These are phyloP conservation scores for Tachina fera DNA, from an alignment of 2,888 invertebrate species.

Conservation along the genomic window DNA sequence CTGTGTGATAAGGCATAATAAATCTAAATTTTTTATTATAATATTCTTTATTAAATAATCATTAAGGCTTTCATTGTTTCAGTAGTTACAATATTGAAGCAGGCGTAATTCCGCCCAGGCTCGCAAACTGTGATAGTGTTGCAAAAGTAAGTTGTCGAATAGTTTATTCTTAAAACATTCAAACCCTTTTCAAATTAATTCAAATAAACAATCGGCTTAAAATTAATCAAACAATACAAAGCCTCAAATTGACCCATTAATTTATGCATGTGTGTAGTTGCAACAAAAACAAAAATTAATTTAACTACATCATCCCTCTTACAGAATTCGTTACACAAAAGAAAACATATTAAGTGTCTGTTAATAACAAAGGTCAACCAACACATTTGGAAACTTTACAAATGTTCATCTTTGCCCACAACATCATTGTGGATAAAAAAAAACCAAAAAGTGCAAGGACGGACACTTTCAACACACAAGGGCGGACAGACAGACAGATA, in stretches of 20 bases:
- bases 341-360: slow-evolving; percentile 22
- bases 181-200: background rate
- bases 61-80: too few species aligned
- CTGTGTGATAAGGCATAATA: too few species aligned
- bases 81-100: too few species aligned
- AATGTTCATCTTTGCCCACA: slow-evolving; percentile 48
- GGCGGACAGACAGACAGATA: background rate
- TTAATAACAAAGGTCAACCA: slow-evolving; percentile 54
- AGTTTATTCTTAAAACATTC: too few species aligned
- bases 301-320: slow-evolving; percentile 2
- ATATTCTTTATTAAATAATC: too few species aligned
- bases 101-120: too few species aligned
- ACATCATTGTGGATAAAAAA: slow-evolving; percentile 36
- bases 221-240: background rate
- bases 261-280: background rate
- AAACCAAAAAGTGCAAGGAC: slow-evolving; percentile 23
- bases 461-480: background rate
- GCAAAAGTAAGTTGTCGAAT: too few species aligned
- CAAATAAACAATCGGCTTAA: background rate
- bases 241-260: slow-evolving; percentile 4
- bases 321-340: background rate
- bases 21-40: too few species aligned
- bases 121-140: too few species aligned
- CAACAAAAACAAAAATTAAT: slow-evolving; percentile 19
- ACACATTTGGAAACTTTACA: slow-evolving; percentile 40